Base-by-base conservation (phyloP, 2,113 vertebrate genomes). In the Gasterosteus aculeatus region DNA sequence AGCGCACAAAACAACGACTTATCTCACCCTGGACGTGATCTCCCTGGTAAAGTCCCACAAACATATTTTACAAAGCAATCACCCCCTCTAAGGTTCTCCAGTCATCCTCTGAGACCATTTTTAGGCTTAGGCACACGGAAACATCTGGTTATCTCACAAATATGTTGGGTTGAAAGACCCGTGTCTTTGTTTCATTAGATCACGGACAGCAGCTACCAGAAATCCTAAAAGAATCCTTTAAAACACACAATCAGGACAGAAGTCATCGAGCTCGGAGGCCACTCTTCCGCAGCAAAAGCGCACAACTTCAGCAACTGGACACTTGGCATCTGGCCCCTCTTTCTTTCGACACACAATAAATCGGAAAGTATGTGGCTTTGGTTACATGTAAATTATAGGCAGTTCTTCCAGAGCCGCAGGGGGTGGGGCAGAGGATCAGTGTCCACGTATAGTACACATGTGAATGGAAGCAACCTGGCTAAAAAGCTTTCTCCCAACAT, bases 311-410 rank as follows among this genome's bases (percentile, higher is more conserved):
- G 89, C 83, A 91, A 92, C 85, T 80, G 83, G 88, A 92, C 90
- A 87, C 92, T 84, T 65, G 2, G 81, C 86, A 84, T 88, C 77
- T 85, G 86, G 84, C 80, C 85, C 87, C 80, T 77, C 86, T 89
- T 93, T 93, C 91, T 92, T 92, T 79, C 26, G 42, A 70, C 78
- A 83, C 88, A 94, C 93, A 94, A 94, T 92, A 91, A 87, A 85
- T 83, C 49, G 62, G 84, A 88, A 90, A 87, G 85, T 84, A 87
- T 91, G 82, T 63, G 81, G 83, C 71, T 93, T 87, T 81, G 72
- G 89, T 93, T 93, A 92, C 92, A 89, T 89, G 93, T 90, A 91
- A 90, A 93, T 91, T 90, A 93, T 92, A 92, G 89, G 87, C 88
- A 84, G 74, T 57, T 85, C 85, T 86, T 92, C 78, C 88, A 83